phyloP scores from a whole-genome alignment of 1,140 invertebrate genomes.

The Spodoptera frugiperda region DNA sequence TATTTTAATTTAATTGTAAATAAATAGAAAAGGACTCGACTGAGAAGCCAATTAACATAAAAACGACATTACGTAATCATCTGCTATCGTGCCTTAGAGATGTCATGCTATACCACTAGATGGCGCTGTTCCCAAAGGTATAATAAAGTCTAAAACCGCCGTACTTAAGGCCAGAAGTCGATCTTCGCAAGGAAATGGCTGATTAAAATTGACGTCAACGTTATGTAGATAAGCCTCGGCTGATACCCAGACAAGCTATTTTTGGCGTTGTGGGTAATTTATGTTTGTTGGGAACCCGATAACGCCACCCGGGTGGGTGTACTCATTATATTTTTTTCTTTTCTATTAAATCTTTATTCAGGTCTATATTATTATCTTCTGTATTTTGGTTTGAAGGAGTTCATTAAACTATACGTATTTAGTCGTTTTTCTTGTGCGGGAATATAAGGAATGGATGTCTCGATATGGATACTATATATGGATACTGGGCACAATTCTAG shows the following conservation, averaged over 20 bases:
- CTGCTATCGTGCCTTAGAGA: constrained; percentile 3
- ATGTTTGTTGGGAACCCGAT: no score
- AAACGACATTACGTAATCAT: constrained; percentile 20
- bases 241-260: neutral
- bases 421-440: no score
- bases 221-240: neutral
- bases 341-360: neutral
- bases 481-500: no score
- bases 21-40: neutral
- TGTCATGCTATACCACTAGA: neutral
- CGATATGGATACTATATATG: no score
- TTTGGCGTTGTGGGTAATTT: no score
- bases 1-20: no score
- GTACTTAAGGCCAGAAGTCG: neutral
- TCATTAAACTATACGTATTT: no score
- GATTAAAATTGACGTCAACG: neutral
- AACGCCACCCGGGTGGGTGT: no score
- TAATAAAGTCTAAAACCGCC: neutral
- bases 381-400: no score
- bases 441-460: no score
- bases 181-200: neutral
- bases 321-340: neutral
- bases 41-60: neutral
- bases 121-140: neutral
- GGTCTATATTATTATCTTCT: no score